These are phyloP conservation scores for Helicolenus hilgendorfi DNA, from an alignment of 2,797 vertebrate species.

Conservation along the genomic window DNA sequence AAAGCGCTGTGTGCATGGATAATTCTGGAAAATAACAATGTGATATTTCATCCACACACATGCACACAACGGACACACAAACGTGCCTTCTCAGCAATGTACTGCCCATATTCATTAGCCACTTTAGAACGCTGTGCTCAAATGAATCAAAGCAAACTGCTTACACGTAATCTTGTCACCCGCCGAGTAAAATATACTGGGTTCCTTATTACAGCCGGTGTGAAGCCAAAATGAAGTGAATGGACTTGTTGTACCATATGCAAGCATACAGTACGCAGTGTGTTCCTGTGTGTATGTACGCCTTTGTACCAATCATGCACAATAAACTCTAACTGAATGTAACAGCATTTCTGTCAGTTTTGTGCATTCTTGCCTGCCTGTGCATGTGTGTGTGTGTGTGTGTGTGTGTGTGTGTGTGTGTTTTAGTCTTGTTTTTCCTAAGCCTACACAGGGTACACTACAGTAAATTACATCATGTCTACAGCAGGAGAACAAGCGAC, in stretches of 20 bases:
- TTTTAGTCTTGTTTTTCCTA: conserved; percentile 31
- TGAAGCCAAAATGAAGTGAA: conserved; percentile 41
- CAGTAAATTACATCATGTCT: conserved; percentile 75
- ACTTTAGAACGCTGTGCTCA: conserved; percentile 69
- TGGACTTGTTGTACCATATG: conserved; percentile 12
- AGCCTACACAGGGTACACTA: conserved; percentile 18
- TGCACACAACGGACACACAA: conserved; percentile 49
- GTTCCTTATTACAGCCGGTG: conserved; percentile 35
- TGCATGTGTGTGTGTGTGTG: background rate
- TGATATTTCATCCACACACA: conserved; percentile 71
- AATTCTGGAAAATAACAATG: conserved; percentile 76
- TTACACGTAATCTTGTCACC: conserved; percentile 79
- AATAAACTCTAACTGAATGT: background rate
- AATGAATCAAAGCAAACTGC: conserved; percentile 85
- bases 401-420: background rate
- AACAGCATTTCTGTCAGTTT: background rate
- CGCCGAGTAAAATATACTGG: conserved; percentile 59
- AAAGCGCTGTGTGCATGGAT: conserved; percentile 60
- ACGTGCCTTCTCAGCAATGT: conserved; percentile 79
- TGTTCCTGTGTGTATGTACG: background rate
- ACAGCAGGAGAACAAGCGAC: conserved; percentile 49
- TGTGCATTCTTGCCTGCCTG: background rate
- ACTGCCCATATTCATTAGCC: conserved; percentile 77
- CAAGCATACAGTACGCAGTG: background rate
- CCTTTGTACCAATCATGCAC: background rate